Percentiles rank a stretch among this genome's conserved stretches.
These are phyloP conservation scores for Marronus borbonicus DNA, from an alignment of 2,888 invertebrate species.

Conservation along the genomic window DNA sequence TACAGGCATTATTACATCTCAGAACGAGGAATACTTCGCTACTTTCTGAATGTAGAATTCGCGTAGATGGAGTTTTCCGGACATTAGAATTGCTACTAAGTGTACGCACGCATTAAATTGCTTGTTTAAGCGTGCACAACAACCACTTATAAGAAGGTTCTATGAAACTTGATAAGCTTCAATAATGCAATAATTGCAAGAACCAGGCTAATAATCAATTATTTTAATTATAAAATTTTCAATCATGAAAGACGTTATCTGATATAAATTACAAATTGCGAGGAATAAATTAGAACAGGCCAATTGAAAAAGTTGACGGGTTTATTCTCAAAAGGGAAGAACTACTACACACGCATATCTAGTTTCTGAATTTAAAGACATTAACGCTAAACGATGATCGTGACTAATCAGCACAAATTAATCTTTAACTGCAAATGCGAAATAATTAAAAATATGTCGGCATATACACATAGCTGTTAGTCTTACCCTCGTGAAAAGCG, in stretches of 20 bases:
- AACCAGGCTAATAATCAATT: background rate
- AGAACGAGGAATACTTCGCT: too few species aligned
- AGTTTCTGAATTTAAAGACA: background rate
- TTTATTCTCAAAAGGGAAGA: background rate
- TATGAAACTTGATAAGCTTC: background rate
- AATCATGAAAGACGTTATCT: conserved; percentile 12
- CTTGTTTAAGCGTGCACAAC: background rate
- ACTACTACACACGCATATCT: background rate
- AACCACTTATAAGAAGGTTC: background rate
- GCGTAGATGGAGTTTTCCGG: too few species aligned
- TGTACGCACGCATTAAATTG: background rate
- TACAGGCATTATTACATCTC: too few species aligned
- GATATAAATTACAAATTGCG: conserved; percentile 25
- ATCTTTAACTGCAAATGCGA: background rate
- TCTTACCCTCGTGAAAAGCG: conserved; percentile 23
- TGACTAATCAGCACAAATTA: conserved; percentile 5
- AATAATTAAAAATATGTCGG: conserved; percentile 21
- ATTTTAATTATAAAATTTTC: conserved; percentile 21
- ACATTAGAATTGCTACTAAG: too few species aligned
- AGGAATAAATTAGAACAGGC: background rate
- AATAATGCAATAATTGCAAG: background rate
- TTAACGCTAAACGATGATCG: background rate
- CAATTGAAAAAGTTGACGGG: background rate
- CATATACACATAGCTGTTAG: background rate
- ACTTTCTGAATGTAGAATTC: too few species aligned